A percentile compares a stretch with the other conserved stretches of the same genome.
Conservation (phyloP, 2,113 vertebrate genomes). For the Otis tarda region DNA sequence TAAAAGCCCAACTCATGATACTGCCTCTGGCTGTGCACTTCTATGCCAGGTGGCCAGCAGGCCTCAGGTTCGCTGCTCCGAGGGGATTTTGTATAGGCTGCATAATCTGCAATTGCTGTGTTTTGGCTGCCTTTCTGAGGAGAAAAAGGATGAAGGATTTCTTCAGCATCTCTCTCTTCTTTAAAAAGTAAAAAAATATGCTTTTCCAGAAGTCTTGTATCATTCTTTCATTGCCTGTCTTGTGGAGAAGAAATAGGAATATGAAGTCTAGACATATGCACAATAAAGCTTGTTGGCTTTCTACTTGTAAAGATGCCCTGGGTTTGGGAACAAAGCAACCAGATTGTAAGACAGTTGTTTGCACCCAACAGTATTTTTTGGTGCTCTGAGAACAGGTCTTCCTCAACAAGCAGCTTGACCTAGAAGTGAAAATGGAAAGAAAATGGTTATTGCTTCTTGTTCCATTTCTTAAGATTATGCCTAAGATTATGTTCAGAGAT, state of each 20-base stretch:
- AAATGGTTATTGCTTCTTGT: not conserved
- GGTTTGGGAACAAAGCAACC: not conserved
- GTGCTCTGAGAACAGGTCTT: not conserved
- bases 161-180: not conserved
- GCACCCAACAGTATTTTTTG: not conserved
- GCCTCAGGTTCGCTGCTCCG: not conserved
- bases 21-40: not conserved
- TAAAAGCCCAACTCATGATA: not conserved
- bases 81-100: not conserved
- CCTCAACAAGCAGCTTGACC: not conserved
- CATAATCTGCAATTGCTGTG: not conserved
- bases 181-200: not conserved
- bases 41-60: too few relatives aligned
- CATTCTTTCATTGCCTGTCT: not conserved
- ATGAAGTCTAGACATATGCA: not conserved
- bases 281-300: not conserved
- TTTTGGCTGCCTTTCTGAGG: not conserved
- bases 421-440: not conserved
- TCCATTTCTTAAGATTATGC: not conserved
- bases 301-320: not conserved
- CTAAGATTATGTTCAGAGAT: not conserved
- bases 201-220: not conserved
- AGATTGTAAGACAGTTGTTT: not conserved
- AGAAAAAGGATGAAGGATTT: not conserved
- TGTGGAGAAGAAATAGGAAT: not conserved